Evolutionary conservation across 2,113 vertebrate species (phyloP).

Genomic region (Cinclus cinclus): DNA sequence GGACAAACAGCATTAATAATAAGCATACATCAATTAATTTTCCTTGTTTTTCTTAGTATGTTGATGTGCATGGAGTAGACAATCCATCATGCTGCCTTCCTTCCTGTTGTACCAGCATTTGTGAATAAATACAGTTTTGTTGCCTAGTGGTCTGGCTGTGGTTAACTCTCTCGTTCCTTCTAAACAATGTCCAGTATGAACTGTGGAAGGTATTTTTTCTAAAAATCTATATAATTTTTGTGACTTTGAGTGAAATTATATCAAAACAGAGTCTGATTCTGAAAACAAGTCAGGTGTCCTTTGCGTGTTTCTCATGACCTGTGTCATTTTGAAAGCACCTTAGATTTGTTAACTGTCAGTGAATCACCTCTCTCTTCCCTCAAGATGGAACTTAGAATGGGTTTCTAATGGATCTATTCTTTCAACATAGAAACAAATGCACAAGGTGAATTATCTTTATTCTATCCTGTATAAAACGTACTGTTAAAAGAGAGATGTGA

Average conservation of each 20-base stretch:
- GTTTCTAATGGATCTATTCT: neutral
- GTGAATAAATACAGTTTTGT: neutral
- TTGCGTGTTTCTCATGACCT: accelerated
- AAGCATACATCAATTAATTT: neutral
- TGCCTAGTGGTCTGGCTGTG: neutral
- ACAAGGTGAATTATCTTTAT: neutral
- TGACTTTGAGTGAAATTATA: neutral
- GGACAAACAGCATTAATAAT: neutral
- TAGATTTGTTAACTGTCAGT: neutral
- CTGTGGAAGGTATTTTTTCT: neutral
- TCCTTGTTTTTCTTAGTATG: neutral
- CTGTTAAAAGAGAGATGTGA: neutral
- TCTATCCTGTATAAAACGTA: neutral
- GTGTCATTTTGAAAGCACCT: neutral
- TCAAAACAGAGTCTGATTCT: neutral
- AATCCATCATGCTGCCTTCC: neutral
- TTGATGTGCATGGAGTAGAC: neutral
- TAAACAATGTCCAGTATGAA: neutral
- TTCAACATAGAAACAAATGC: neutral
- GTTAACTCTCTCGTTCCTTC: neutral
- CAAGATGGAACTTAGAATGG: neutral
- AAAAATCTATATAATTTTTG: neutral
- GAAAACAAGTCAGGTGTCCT: neutral
- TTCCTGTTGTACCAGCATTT: neutral
- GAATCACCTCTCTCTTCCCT: neutral